phyloP scores from a whole-genome alignment of 2,113 vertebrate species.

The Parotia lawesii region DNA sequence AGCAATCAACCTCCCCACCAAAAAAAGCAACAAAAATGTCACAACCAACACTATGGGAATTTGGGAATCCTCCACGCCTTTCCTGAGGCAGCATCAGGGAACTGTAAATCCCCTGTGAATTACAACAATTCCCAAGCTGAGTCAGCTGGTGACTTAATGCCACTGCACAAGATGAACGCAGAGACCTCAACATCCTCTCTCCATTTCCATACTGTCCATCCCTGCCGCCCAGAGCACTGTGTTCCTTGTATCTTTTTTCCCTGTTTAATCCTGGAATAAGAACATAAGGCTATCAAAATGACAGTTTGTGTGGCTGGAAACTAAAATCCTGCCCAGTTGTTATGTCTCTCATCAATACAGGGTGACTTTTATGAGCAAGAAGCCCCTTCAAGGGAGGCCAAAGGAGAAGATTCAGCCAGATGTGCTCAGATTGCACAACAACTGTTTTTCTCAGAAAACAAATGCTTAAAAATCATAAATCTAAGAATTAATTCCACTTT shows the following conservation, averaged over 20 bases:
- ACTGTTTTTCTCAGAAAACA: slow-evolving; percentile 29
- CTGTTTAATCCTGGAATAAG: not conserved
- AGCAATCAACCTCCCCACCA: not conserved
- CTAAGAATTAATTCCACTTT: slow-evolving; percentile 47
- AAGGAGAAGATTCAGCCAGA: not conserved
- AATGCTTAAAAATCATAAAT: slow-evolving; percentile 44
- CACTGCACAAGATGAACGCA: not conserved
- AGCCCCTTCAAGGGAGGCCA: not conserved
- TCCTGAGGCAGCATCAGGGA: not conserved
- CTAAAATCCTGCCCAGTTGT: not conserved
- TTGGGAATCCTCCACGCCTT: not conserved
- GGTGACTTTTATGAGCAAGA: not conserved
- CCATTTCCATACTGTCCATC: not conserved
- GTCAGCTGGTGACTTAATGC: not conserved
- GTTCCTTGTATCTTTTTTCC: not conserved
- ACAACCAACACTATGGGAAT: not conserved
- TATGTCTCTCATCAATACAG: not conserved
- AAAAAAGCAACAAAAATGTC: not conserved
- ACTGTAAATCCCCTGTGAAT: not conserved
- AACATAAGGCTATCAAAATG: not conserved
- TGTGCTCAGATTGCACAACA: slow-evolving; percentile 8
- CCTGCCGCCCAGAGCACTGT: not conserved
- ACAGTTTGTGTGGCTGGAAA: not conserved
- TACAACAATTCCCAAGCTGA: not conserved
- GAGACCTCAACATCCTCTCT: not conserved